A percentile compares a stretch with the other conserved stretches of the same genome.
Evolutionary conservation across 1,140 invertebrate genomes (phyloP).

Genomic region (Platyscapa corneri): DNA sequence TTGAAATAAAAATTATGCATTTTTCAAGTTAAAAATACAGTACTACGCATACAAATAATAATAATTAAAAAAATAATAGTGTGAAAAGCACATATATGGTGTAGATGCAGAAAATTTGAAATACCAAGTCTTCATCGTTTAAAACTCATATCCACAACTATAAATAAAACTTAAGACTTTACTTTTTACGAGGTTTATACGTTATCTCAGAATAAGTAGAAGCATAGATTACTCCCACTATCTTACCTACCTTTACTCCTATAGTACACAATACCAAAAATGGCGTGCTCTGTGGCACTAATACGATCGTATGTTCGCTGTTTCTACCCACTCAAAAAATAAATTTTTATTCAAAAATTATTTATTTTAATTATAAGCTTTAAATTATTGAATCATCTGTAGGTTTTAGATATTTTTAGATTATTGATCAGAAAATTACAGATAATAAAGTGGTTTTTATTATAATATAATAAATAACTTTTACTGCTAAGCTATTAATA

Average conservation of each 20-base stretch:
- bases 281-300: not conserved
- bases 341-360: not conserved
- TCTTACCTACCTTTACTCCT: not conserved
- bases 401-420: not conserved
- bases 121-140: not conserved
- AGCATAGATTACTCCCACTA: not conserved
- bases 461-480: too few relatives aligned
- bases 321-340: not conserved
- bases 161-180: not conserved
- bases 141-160: not conserved
- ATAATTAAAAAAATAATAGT: not conserved
- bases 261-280: not conserved
- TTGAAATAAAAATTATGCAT: not conserved
- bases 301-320: not conserved
- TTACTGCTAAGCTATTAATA: too few relatives aligned
- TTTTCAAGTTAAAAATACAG: constrained; percentile 8
- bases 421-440: too few relatives aligned
- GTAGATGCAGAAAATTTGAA: not conserved
- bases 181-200: not conserved
- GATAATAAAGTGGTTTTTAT: too few relatives aligned
- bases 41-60: not conserved
- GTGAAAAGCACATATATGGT: not conserved
- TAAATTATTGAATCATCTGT: not conserved
- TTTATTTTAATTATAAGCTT: not conserved
- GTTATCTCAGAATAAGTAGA: not conserved